Base-by-base conservation (phyloP, 2,888 invertebrate species). In the Sinodicranocentrus sp. region DNA sequence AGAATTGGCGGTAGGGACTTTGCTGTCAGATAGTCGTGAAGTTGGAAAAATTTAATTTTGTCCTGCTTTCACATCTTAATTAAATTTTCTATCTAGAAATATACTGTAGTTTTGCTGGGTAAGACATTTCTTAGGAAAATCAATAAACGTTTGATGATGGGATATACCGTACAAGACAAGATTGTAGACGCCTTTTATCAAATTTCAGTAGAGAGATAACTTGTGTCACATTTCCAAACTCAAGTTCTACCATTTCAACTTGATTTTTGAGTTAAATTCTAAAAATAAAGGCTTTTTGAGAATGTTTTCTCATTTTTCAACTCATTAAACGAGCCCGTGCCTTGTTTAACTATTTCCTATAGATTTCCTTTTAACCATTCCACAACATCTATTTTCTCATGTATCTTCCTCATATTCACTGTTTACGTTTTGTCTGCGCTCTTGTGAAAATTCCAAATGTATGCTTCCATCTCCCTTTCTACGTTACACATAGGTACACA, bases 231-330 rank as follows among this genome's bases (percentile, higher is more conserved):
- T 48, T 48, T 13, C 5, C 48, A 48, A 48, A 48, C 48, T 10
- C 33, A 33, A 33, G 33, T 10, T 3, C 8, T 39, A 39, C 39
- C 6, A 13, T 39, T 13, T 13, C 48, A 17, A n/a, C n/a, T 48
- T 52, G 17, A 26, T 63, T 25, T 65, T 59, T 70, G 21, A 70
- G 43, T 78, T 59, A 23, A 23, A 59, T 78, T 70, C 68, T 78
- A 70, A 78, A 78, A 78, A 78, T 78, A 70, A 68, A 68, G 52
- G 26, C 26, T 28, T 70, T 61, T 68, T 77, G 23, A 67, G 44
- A 10, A 57, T 68, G 68, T 76, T 79, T 85, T 75, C 77, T 78
- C 79, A 86, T 86, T 86, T 86, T 84, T 86, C 85, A 86, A 84
- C 84, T 85, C 86, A 86, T 84, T 82, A 86, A 86, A 84, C 70